Evolutionary conservation across 2,113 vertebrate species (phyloP).

Genomic region (Perca schrenkii): DNA sequence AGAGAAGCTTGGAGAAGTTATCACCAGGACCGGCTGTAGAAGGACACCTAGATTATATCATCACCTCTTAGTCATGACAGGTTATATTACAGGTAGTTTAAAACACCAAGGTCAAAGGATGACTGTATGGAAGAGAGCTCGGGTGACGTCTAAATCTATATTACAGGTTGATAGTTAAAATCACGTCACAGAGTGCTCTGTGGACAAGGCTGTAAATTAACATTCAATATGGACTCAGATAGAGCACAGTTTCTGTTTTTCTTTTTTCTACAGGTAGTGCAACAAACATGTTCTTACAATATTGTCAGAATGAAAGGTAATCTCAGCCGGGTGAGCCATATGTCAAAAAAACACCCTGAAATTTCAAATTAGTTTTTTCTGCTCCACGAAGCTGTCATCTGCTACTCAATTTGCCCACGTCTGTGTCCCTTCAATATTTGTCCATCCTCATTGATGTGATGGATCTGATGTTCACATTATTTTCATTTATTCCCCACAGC

Average conservation of each 20-base stretch:
- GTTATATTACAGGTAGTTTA: conserved; percentile 76
- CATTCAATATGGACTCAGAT: conserved; percentile 41
- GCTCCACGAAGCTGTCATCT: conserved; percentile 60
- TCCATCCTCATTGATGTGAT: conserved; percentile 75
- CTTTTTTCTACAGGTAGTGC: not conserved
- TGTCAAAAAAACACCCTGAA: conserved; percentile 42
- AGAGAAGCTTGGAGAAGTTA: conserved; percentile 67
- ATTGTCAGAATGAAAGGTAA: conserved; percentile 36
- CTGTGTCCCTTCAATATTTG: conserved; percentile 65
- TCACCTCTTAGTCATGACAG: conserved; percentile 82
- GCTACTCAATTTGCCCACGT: conserved; percentile 61
- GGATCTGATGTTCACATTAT: conserved; percentile 64
- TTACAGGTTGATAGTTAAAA: conserved; percentile 69
- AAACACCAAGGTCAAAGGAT: conserved; percentile 76
- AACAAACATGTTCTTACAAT: conserved; percentile 32
- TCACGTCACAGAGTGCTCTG: conserved; percentile 15
- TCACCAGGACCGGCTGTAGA: conserved; percentile 52
- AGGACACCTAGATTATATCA: conserved; percentile 81
- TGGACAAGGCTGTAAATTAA: conserved; percentile 46
- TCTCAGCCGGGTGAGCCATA: conserved; percentile 17
- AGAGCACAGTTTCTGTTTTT: conserved; percentile 13
- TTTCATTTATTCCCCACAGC: conserved; percentile 56
- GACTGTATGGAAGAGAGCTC: conserved; percentile 56
- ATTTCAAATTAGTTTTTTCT: conserved; percentile 61
- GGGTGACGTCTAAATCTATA: conserved; percentile 50